Conservation (phyloP, 2,797 vertebrate species). For the Typhlichthys eigenmanni region DNA sequence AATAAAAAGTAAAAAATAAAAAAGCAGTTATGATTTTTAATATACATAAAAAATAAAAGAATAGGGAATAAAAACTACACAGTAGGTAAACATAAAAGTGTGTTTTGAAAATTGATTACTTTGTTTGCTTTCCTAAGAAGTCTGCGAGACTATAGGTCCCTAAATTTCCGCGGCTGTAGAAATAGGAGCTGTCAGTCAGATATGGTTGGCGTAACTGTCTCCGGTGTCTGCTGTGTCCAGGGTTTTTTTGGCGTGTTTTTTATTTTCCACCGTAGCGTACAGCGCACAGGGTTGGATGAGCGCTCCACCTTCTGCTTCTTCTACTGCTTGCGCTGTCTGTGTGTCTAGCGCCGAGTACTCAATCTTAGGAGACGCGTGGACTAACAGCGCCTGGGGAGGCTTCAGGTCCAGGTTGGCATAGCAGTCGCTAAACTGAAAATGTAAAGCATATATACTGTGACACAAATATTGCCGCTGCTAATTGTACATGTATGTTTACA, state of each 20-base stretch:
- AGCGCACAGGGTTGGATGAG: slow-evolving; percentile 65
- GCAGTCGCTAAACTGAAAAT: slow-evolving; percentile 47
- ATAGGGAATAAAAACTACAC: no score
- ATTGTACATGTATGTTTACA: no score
- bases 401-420: slow-evolving; percentile 77
- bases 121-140: no score
- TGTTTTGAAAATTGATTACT: no score
- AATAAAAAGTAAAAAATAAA: no score
- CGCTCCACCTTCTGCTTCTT: slow-evolving; percentile 40
- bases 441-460: slow-evolving; percentile 12
- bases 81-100: no score
- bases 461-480: no score
- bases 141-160: no score
- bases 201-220: slow-evolving; percentile 72
- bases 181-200: slow-evolving; percentile 40
- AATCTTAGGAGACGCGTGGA: slow-evolving; percentile 56
- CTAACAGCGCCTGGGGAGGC: slow-evolving; percentile 51
- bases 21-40: no score
- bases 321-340: slow-evolving; percentile 16
- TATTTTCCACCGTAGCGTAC: slow-evolving; percentile 74
- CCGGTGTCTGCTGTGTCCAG: slow-evolving; percentile 30
- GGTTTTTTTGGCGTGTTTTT: slow-evolving; percentile 59
- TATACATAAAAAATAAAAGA: no score
- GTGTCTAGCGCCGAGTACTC: slow-evolving; percentile 57
- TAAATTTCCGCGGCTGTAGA: no score